Base-by-base conservation (phyloP, 2,113 vertebrate genomes). In the Anhinga anhinga region DNA sequence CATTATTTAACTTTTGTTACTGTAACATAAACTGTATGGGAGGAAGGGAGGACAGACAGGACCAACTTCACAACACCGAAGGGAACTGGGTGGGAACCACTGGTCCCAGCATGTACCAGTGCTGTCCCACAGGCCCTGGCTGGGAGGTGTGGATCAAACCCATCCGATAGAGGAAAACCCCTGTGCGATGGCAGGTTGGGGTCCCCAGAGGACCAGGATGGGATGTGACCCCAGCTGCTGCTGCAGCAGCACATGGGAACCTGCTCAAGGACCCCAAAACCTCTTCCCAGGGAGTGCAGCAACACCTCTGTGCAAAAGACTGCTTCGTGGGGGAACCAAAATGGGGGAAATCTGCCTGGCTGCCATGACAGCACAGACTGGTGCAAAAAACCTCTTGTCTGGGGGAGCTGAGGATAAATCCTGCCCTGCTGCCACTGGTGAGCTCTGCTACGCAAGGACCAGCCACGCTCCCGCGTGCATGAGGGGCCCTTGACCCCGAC, bases 271-370 rank as follows among this genome's bases (percentile, higher is more conserved):
- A 62, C 56, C 49, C 52, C 47, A 66, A 44, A 89, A 80, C 38
- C 40, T 73, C 69, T 73, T 92, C 49, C 69, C 85, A 88, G 42
- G 77, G 50, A 65, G 53, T 4, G 47, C 80, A 91, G 76, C 82
- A 70, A 82, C 34, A 56, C 19, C 56, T 87, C 47, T 91, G 79
- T 90, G 79, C 85, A 88, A 93, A 97, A 90, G 70, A 78, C 88
- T 76, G 91, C 94, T 89, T 86, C 1, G 2, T 53, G 70, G 61
- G 66, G 88, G 29, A 61, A 65, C 18, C 26, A 10, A 20, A 88
- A 32, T 0, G 0, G 29, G 63, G 76, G 69, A 19, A 72, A 74
- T 42, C 38, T 53, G 80, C 71, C 77, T 77, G 91, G 69, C 85
- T 90, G 86, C 82, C 10, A 12, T 0, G 18, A 59, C 91, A 97